These are phyloP conservation scores for Cryptoblepharus egeriae DNA, from an alignment of 2,797 vertebrate genomes.

Conservation along the genomic window DNA sequence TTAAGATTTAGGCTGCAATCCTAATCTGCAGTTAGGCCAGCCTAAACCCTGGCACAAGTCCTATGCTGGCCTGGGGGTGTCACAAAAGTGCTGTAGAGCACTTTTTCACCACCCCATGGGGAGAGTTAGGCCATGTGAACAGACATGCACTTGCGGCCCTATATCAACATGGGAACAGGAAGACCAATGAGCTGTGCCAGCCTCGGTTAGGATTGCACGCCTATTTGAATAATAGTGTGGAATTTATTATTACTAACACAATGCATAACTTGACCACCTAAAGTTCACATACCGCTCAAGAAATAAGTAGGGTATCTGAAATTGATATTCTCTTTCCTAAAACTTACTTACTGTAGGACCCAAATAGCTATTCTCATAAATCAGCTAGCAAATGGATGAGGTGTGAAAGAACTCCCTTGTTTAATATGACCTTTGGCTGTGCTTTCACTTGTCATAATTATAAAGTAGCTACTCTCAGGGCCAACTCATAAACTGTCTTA, in stretches of 20 bases:
- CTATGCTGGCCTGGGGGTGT: too few relatives aligned
- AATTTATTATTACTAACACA: background rate
- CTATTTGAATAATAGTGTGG: slow-evolving; percentile 38
- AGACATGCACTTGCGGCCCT: too few relatives aligned
- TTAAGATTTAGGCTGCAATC: too few relatives aligned
- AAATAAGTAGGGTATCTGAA: slow-evolving; percentile 45
- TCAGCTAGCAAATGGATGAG: slow-evolving; percentile 61
- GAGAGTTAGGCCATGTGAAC: too few relatives aligned
- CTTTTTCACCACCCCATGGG: too few relatives aligned
- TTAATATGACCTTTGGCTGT: slow-evolving; percentile 74
- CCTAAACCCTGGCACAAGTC: too few relatives aligned
- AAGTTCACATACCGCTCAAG: slow-evolving; percentile 18
- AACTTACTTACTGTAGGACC: slow-evolving; percentile 49
- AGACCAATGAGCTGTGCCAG: too few relatives aligned
- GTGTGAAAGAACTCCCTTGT: slow-evolving; percentile 68
- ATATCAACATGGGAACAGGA: too few relatives aligned
- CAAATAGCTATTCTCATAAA: slow-evolving; percentile 63
- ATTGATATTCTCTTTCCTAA: slow-evolving; percentile 34
- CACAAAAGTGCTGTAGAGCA: too few relatives aligned
- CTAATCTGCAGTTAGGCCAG: too few relatives aligned
- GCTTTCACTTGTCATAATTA: slow-evolving; percentile 76
- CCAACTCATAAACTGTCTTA: slow-evolving; percentile 64
- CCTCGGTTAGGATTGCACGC: too few relatives aligned
- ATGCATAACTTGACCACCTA: background rate
- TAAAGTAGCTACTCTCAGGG: slow-evolving; percentile 68